Percentiles rank a stretch among this genome's conserved stretches.
phyloP scores from a whole-genome alignment of 1,140 invertebrate genomes.

The Teleopsis dalmanni region DNA sequence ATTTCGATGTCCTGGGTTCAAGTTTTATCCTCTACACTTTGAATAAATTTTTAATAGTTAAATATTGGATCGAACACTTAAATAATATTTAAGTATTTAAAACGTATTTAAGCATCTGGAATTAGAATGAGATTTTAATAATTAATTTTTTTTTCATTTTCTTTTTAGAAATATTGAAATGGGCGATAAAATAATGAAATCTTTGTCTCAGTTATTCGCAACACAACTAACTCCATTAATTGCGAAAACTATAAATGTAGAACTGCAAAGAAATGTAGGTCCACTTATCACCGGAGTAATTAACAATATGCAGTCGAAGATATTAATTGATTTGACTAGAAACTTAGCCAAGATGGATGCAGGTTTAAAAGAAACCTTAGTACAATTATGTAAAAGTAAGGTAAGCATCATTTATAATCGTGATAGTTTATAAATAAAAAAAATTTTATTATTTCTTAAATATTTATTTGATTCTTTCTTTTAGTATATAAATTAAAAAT shows the following conservation, averaged over 20 bases:
- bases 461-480: background rate
- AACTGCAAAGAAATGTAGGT: constrained; percentile 46
- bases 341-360: constrained; percentile 65
- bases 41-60: background rate
- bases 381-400: constrained; percentile 66
- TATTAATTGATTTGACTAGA: constrained; percentile 61
- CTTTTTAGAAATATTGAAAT: too few relatives aligned
- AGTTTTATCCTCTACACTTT: too few relatives aligned
- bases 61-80: too few relatives aligned
- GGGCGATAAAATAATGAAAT: constrained; percentile 44
- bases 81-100: too few relatives aligned
- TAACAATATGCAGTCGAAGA: constrained; percentile 58
- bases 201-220: constrained; percentile 41
- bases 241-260: constrained; percentile 43
- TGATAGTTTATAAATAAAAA: background rate
- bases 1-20: too few relatives aligned
- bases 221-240: constrained; percentile 46
- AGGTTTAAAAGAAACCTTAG: constrained; percentile 68
- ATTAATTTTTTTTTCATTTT: background rate
- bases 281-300: constrained; percentile 51
- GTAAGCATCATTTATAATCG: constrained; percentile 41
- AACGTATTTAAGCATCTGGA: too few relatives aligned
- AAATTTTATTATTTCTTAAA: background rate
- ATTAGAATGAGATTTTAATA: background rate
- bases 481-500: background rate